Percentiles rank a stretch among this genome's conserved stretches.
phyloP scores from a whole-genome alignment of 2,113 vertebrate genomes.

The Sturnus vulgaris region DNA sequence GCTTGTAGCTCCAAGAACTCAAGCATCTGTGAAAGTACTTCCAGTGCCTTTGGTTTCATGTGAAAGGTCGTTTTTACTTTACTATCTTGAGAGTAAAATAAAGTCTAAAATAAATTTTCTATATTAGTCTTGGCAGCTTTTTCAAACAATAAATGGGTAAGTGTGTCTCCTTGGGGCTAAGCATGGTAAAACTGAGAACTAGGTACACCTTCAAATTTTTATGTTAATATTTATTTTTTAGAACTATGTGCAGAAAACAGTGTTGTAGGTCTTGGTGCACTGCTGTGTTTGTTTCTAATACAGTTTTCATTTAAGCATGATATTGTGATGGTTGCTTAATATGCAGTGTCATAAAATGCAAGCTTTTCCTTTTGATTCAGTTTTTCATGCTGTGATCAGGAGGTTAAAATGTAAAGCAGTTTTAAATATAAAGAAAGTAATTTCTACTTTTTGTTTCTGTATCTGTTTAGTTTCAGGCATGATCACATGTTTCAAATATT shows the following conservation, averaged over 20 bases:
- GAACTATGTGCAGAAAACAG: not conserved
- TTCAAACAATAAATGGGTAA: not conserved
- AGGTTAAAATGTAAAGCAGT: not conserved
- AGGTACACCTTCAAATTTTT: not conserved
- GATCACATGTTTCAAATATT: not conserved
- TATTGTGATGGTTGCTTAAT: not conserved
- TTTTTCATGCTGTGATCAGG: not conserved
- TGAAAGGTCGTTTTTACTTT: not conserved
- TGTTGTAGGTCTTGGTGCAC: accelerated
- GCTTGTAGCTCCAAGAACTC: not conserved
- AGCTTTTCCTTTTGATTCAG: not conserved
- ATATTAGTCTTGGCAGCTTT: not conserved
- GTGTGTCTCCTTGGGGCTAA: not conserved
- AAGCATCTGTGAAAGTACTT: not conserved
- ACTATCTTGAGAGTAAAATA: not conserved
- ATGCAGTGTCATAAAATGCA: not conserved
- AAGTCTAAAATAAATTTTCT: not conserved
- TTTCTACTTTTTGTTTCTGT: not conserved
- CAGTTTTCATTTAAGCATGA: not conserved
- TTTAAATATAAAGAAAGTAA: not conserved
- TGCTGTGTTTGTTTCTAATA: not conserved
- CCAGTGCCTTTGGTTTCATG: not conserved
- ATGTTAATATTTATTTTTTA: not conserved
- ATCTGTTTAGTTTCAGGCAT: not conserved
- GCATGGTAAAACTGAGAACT: not conserved